These are phyloP conservation scores for Ambastaia sidthimunki DNA, from an alignment of 2,797 vertebrate species.

Conservation along the genomic window DNA sequence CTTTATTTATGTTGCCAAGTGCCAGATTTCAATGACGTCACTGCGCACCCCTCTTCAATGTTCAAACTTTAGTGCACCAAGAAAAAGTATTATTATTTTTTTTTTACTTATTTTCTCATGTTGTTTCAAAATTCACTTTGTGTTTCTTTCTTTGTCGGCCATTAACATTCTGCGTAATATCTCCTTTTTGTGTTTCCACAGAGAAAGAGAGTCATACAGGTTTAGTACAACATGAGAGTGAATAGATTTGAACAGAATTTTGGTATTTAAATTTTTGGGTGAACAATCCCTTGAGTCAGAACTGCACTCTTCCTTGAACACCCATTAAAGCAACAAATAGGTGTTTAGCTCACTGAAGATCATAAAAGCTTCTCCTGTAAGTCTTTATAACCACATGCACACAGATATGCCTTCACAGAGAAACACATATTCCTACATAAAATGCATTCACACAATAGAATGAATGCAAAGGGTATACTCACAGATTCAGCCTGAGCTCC, in stretches of 20 bases:
- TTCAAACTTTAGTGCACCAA: not conserved
- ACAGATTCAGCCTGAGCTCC: conserved; percentile 70
- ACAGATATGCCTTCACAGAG: conserved; percentile 6
- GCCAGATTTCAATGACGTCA: conserved; percentile 28
- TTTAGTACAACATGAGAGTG: conserved; percentile 8
- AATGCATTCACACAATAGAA: conserved; percentile 32
- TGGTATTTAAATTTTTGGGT: conserved; percentile 11
- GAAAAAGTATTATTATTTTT: no score
- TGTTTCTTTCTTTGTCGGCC: no score
- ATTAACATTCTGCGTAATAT: no score
- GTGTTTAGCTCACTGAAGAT: conserved; percentile 42
- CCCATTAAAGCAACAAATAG: conserved; percentile 35
- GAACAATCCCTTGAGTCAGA: conserved; percentile 16
- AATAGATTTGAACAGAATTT: not conserved
- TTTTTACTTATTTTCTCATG: no score
- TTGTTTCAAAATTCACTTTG: no score
- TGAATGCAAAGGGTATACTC: conserved; percentile 72
- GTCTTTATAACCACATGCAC: conserved; percentile 14
- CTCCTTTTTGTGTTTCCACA: no score
- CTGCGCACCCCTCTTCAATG: conserved; percentile 6
- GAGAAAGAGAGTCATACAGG: no score
- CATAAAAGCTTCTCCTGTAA: conserved; percentile 23
- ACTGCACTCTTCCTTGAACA: not conserved
- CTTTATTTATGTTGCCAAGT: conserved; percentile 38
- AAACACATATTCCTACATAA: conserved; percentile 37